A percentile compares a stretch with the other conserved stretches of the same genome.
These are phyloP conservation scores for Abramis brama DNA, from an alignment of 2,113 vertebrate species.

Conservation along the genomic window DNA sequence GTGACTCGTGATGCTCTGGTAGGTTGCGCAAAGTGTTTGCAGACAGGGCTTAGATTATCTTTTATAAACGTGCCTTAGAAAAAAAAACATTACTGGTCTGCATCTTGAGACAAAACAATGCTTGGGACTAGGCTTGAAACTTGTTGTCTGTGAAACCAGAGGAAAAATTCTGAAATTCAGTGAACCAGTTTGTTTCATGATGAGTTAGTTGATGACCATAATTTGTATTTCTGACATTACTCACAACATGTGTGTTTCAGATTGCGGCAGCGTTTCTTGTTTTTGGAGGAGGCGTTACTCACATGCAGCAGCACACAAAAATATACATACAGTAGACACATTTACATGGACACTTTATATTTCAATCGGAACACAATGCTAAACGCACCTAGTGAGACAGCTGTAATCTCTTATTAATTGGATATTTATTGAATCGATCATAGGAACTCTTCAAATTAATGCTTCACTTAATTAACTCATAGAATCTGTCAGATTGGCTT, in stretches of 20 bases:
- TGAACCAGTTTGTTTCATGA: neutral
- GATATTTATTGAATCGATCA: neutral
- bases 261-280: neutral
- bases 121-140: no score
- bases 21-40: neutral
- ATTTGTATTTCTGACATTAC: neutral
- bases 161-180: neutral
- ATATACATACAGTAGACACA: neutral
- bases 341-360: no score
- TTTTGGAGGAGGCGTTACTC: neutral
- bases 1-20: neutral
- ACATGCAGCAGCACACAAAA: neutral
- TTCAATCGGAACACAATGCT: no score
- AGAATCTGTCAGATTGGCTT: neutral
- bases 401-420: neutral
- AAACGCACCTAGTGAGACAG: neutral
- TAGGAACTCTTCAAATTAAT: neutral
- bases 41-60: no score
- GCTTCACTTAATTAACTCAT: neutral
- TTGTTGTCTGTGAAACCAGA: no score
- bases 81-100: no score
- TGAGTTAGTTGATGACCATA: neutral
- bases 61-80: no score
- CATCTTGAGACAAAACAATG: no score
- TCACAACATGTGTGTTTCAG: neutral